A percentile compares a stretch with the other conserved stretches of the same genome.
Conservation (phyloP, 1,140 invertebrate species). For the Lamellibrachia luymesi region DNA sequence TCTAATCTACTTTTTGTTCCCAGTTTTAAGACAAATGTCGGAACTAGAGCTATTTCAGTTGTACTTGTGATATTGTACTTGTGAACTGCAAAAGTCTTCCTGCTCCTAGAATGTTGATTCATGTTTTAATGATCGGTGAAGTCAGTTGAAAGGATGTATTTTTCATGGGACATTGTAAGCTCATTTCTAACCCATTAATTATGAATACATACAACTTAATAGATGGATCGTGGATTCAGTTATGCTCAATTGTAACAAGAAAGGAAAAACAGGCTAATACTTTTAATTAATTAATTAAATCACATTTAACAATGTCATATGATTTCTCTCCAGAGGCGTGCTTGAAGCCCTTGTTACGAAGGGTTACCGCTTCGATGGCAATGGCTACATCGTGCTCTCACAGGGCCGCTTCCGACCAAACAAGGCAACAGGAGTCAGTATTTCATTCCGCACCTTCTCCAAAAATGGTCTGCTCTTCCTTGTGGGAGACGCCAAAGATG, state of each 20-base stretch:
- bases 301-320: neutral
- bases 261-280: no score
- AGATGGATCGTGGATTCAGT: no score
- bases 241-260: no score
- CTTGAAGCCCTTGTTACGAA: conserved; percentile 37
- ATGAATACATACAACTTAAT: no score
- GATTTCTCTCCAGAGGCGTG: conserved; percentile 26
- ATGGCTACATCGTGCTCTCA: conserved; percentile 75
- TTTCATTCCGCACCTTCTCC: conserved; percentile 84
- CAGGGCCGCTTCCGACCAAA: conserved; percentile 61
- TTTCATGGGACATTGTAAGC: neutral
- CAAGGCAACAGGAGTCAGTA: conserved; percentile 63
- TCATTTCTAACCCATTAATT: neutral
- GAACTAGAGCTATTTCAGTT: no score
- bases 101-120: no score
- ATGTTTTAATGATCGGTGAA: no score
- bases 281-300: no score
- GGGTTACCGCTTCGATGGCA: conserved; percentile 73
- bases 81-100: neutral
- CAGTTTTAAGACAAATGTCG: no score
- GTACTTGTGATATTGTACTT: neutral
- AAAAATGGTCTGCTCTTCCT: conserved; percentile 85
- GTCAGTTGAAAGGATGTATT: no score
- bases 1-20: no score
- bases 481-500: conserved; percentile 64